These are phyloP conservation scores for Cranoglanis bouderius DNA, from an alignment of 2,113 vertebrate species.

Conservation along the genomic window DNA sequence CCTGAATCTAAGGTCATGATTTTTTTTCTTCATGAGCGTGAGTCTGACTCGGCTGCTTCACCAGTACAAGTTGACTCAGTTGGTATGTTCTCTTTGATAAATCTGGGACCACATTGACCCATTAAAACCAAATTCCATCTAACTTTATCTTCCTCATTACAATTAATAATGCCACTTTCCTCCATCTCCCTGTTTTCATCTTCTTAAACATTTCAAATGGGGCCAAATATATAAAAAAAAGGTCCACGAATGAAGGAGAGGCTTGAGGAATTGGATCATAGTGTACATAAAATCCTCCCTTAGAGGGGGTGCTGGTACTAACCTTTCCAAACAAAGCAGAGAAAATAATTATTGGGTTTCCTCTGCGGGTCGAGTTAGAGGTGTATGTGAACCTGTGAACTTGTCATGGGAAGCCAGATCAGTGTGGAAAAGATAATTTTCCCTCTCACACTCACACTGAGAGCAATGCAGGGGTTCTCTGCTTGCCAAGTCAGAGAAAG, in stretches of 20 bases:
- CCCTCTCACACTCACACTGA: slow-evolving; percentile 30
- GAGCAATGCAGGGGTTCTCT: background rate
- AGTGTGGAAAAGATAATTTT: slow-evolving; percentile 49
- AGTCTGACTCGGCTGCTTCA: slow-evolving; percentile 41
- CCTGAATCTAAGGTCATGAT: background rate
- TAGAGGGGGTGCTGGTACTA: slow-evolving; percentile 13
- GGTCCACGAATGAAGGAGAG: background rate
- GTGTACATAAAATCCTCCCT: slow-evolving; percentile 8
- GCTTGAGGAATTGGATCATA: background rate
- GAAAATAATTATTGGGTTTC: slow-evolving; percentile 52
- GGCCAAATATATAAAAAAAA: slow-evolving; percentile 16
- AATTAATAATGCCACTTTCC: slow-evolving; percentile 32
- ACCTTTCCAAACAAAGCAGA: slow-evolving; percentile 37
- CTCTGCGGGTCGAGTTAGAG: slow-evolving; percentile 34
- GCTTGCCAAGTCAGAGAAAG: slow-evolving; percentile 32
- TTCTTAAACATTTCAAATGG: background rate
- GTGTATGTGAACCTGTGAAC: slow-evolving; percentile 48
- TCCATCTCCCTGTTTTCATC: slow-evolving; percentile 30
- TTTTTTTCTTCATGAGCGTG: slow-evolving; percentile 32
- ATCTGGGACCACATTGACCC: slow-evolving; percentile 19
- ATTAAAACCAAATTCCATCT: slow-evolving; percentile 41
- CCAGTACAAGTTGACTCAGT: slow-evolving; percentile 38
- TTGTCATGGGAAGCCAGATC: slow-evolving; percentile 24
- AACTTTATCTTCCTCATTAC: slow-evolving; percentile 13
- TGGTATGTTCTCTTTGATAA: slow-evolving; percentile 42